Conservation (phyloP, 35 echinoderm and acorn worm species). For the Apostichopus californicus region DNA sequence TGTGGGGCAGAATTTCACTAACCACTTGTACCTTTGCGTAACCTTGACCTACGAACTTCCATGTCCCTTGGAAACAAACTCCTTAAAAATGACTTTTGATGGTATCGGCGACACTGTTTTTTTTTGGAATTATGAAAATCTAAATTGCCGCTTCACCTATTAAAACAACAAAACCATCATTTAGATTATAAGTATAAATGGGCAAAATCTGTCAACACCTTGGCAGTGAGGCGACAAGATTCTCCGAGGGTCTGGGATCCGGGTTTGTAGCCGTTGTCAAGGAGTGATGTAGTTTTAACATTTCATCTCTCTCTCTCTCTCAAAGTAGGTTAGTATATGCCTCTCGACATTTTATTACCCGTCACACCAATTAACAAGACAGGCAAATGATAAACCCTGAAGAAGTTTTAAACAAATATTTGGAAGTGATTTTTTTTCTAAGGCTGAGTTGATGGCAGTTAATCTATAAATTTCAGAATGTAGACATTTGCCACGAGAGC, state of each 20-base stretch:
- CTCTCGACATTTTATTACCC: constrained; percentile 35
- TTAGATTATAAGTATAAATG: constrained; percentile 38
- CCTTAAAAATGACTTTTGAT: not conserved
- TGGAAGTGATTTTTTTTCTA: constrained; percentile 32
- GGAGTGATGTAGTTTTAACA: not conserved
- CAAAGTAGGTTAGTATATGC: not conserved
- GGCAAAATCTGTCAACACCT: constrained; percentile 45
- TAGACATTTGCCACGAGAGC: constrained; percentile 49
- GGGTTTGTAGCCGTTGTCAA: not conserved
- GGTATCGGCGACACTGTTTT: constrained; percentile 1
- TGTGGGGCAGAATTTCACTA: constrained; percentile 22
- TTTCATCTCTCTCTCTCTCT: not conserved
- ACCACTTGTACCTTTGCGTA: constrained; percentile 37
- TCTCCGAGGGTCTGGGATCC: not conserved
- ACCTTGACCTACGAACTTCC: constrained; percentile 22
- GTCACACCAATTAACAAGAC: constrained; percentile 53
- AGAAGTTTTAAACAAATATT: constrained; percentile 44
- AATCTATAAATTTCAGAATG: constrained; percentile 40
- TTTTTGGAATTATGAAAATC: not conserved
- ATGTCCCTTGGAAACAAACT: not conserved
- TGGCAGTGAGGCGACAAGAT: constrained; percentile 32
- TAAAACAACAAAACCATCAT: constrained; percentile 30
- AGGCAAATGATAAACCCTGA: constrained; percentile 38
- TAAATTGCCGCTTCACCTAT: not conserved
- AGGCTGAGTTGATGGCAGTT: constrained; percentile 27